Evolutionary conservation across 2,797 vertebrate species (phyloP).

Genomic region (Sphenopsis melanotis): DNA sequence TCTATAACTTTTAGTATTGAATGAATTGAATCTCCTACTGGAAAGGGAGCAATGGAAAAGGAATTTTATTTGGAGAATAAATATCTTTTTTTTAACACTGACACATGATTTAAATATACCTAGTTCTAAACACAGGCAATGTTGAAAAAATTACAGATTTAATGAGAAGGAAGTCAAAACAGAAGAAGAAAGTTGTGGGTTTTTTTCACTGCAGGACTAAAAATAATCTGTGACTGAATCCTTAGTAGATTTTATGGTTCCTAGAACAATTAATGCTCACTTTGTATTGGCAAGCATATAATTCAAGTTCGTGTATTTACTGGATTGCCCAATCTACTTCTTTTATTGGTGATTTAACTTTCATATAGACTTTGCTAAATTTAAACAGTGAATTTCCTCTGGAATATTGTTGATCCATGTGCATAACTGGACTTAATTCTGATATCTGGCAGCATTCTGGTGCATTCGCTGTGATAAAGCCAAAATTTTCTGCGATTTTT

Average conservation of each 20-base stretch:
- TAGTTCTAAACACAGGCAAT: background rate
- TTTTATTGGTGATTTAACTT: background rate
- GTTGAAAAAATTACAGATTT: background rate
- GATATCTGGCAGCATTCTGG: background rate
- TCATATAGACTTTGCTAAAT: background rate
- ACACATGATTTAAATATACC: background rate
- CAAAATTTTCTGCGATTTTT: background rate
- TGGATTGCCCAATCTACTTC: background rate
- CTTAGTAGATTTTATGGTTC: background rate
- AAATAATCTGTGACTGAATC: background rate
- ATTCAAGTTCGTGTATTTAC: background rate
- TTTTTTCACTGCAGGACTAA: background rate
- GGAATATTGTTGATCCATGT: background rate
- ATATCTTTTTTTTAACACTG: background rate
- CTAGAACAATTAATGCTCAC: background rate
- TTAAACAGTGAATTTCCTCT: background rate
- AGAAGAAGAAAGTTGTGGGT: fast-evolving
- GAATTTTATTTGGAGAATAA: background rate
- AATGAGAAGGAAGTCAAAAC: background rate
- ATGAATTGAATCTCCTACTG: background rate
- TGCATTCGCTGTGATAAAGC: background rate
- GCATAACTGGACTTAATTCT: background rate
- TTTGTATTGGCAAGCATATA: background rate
- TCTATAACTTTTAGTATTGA: background rate
- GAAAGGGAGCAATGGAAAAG: background rate